Evolutionary conservation across 2,113 vertebrate genomes (phyloP), one percentile per base, ranked within the genome.

Genomic region (Plotosus lineatus): DNA sequence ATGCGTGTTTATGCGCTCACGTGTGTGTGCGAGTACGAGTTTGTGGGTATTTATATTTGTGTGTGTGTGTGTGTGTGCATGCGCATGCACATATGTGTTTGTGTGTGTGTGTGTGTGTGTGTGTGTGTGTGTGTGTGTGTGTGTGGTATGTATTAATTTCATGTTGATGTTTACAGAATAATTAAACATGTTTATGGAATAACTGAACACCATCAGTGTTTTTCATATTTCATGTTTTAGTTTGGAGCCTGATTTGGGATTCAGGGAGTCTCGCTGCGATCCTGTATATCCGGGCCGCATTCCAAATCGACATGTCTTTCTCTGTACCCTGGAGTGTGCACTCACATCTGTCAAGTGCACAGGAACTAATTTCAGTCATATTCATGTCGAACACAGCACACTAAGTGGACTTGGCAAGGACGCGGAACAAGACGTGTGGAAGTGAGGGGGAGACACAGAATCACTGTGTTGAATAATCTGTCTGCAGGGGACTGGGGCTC

Each of bases 391-490:
- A 66, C 60, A 40, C 73, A 23, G 19, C 17, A 8, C 42, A 28
- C 60, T 82, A 82, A 76, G 46, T 36, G 50, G 80, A 60, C 56
- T 53, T 81, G 79, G 79, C 79, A 33, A 28, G 71, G 79, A 46
- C 58, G 26, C 0, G 5, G 69, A 28, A 75, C 17, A 15, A 79
- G 66, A 40, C 15, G 33, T 6, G 61, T 66, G 23, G 17, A 79
- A 56, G 44, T 26, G 36, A 19, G 48, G 26, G 33, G 36, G 31
- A 6, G 6, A 36, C 19, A n/a, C 69, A 21, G 79, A 80, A 80
- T 74, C 44, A 80, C 72, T 65, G 69, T 80, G 79, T 80, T 73
- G 55, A 80, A 61, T 80, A 74, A 74, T 61, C n/a, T 74, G 79
- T 74, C 79, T 80, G 71, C 44, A 28, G 69, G 79, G 79, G 56